These are phyloP conservation scores for Denticeps clupeoides DNA, from an alignment of 2,797 vertebrate genomes.

Conservation along the genomic window DNA sequence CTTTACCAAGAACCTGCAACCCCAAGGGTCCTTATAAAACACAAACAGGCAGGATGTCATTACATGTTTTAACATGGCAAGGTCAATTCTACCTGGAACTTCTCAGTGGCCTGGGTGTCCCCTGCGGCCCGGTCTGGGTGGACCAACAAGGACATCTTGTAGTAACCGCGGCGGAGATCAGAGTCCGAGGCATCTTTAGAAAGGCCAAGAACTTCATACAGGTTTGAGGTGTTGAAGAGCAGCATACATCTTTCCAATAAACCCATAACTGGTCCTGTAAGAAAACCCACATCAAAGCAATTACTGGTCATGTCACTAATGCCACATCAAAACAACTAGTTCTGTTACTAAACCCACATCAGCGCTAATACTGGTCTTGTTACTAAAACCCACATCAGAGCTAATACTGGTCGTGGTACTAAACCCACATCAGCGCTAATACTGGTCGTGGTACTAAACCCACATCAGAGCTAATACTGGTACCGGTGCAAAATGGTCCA, in stretches of 20 bases:
- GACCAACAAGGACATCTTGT: conserved; percentile 61
- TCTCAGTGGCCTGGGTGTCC: conserved; percentile 53
- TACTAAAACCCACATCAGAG: too few relatives aligned
- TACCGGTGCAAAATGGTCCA: too few relatives aligned
- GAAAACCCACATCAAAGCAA: background rate
- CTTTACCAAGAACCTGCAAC: conserved; percentile 61
- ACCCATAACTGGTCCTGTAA: conserved; percentile 36
- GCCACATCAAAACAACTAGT: too few relatives aligned
- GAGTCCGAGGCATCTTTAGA: conserved; percentile 46
- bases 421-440: too few relatives aligned
- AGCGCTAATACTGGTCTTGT: too few relatives aligned
- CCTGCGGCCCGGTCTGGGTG: conserved; percentile 66
- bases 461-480: too few relatives aligned
- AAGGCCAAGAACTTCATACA: conserved; percentile 65
- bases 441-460: too few relatives aligned
- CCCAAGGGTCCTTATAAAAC: background rate
- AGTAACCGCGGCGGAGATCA: conserved; percentile 70
- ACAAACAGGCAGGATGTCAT: background rate
- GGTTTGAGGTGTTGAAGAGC: conserved; percentile 53
- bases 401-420: too few relatives aligned
- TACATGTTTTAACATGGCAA: background rate
- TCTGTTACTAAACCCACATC: too few relatives aligned
- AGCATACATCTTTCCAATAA: conserved; percentile 57
- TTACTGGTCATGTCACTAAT: too few relatives aligned
- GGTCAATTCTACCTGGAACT: conserved; percentile 78